Percentiles rank a stretch among this genome's conserved stretches.
Evolutionary conservation across 2,797 vertebrate species (phyloP).

Genomic region (Molossus molossus): DNA sequence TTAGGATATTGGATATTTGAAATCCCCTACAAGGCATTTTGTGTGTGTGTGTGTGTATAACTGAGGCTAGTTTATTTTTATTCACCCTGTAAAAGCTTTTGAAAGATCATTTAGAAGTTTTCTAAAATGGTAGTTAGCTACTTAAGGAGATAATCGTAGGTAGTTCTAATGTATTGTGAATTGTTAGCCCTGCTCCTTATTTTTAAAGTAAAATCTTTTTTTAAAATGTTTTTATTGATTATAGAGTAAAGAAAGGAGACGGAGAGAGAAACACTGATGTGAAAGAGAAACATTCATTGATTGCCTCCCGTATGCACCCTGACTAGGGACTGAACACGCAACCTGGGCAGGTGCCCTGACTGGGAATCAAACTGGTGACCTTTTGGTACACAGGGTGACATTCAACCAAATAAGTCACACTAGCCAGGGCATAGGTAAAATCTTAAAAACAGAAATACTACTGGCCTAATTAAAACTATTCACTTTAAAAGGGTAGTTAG

Average conservation of each 20-base stretch:
- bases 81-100: neutral
- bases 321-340: too few species aligned
- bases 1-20: neutral
- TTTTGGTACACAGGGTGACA: too few species aligned
- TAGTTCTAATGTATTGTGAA: neutral
- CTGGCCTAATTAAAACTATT: neutral
- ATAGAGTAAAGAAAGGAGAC: too few species aligned
- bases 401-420: too few species aligned
- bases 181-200: neutral
- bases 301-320: too few species aligned
- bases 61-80: neutral
- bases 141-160: neutral
- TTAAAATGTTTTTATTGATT: too few species aligned
- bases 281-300: too few species aligned
- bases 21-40: neutral
- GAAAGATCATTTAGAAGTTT: neutral
- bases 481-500: neutral
- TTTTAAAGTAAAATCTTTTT: neutral
- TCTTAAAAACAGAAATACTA: neutral
- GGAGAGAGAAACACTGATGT: too few species aligned
- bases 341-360: too few species aligned
- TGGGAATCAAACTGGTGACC: too few species aligned
- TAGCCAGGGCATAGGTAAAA: neutral
- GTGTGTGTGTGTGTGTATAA: neutral
- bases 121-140: slow-evolving; percentile 32